Base-by-base conservation (phyloP, 2,113 vertebrate genomes). In the Esox niger region DNA sequence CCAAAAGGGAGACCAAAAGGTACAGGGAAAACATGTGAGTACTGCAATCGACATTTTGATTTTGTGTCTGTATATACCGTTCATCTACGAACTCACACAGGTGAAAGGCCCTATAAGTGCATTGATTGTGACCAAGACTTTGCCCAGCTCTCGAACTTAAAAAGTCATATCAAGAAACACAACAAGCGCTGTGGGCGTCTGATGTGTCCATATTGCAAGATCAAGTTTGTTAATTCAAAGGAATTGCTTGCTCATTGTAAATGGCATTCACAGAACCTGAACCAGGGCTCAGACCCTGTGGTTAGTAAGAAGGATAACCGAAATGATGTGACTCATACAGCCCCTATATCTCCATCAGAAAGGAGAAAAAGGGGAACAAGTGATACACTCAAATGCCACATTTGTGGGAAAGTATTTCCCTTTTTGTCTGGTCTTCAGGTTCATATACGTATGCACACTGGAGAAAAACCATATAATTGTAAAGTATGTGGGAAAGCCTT, bases 401-500 rank as follows among this genome's bases (percentile, higher is more conserved):
- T 89, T 56, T 93, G 91, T 38, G 84, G 86, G 5, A 93, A 92
- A 68, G 67, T 81, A 0, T 92, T 91, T 69, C 80, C 70, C 0
- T 91, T 88, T 70, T 83, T 75, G 43, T 91, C 90, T 0, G 87
- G 87, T 11, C 89, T 93, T 15, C 74, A 85, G 10, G 78, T 88
- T 60, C 91, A 92, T 0, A 70, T 91, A 47, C 89, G 89, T 3
- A 85, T 89, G 62, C 91, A 93, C 83, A 91, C 91, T 0, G 87
- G 90, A 20, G 89, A 92, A 78, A 91, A 90, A 66, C 91, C 91
- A 9, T 92, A 88, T 62, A 86, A 86, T 46, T 93, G 91, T 46
- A 86, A 88, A n/a, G 85, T 92, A 17, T 93, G 91, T 11, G 87
- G 87, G 38, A 92, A 91, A 79, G 82, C 88, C 23, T 93, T 91